phyloP scores from a whole-genome alignment of 2,113 vertebrate genomes.

The Noturus placidus region DNA sequence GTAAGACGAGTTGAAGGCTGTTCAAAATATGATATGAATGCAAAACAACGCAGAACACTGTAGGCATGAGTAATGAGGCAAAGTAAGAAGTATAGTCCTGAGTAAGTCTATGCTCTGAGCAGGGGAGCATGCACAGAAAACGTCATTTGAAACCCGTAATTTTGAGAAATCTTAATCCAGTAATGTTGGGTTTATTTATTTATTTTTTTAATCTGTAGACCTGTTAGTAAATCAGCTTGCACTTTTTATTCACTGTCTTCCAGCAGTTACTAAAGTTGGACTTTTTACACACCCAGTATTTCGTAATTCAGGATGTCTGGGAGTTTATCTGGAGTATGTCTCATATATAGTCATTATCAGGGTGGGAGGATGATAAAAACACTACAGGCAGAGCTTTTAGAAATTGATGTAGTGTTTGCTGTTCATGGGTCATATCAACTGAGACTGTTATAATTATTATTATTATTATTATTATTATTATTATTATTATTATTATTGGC shows the following conservation, averaged over 20 bases:
- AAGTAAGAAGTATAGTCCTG: no score
- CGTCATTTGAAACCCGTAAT: neutral
- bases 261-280: neutral
- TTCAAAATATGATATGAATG: neutral
- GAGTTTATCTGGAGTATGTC: neutral
- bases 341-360: neutral
- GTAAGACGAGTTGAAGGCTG: neutral
- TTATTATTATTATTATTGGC: no score
- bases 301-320: neutral
- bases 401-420: neutral
- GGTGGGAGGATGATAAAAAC: neutral
- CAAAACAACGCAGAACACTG: neutral
- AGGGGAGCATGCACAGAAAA: neutral
- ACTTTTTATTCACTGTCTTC: neutral
- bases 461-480: no score
- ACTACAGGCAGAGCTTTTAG: neutral
- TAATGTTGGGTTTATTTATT: neutral
- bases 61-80: neutral
- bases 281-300: neutral
- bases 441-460: no score
- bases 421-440: neutral
- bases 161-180: neutral
- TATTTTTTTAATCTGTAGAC: neutral
- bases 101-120: neutral
- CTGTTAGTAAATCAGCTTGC: neutral